Percentiles rank a stretch among this genome's conserved stretches.
Conservation (phyloP, 2,888 invertebrate genomes). For the Mamestra brassicae region DNA sequence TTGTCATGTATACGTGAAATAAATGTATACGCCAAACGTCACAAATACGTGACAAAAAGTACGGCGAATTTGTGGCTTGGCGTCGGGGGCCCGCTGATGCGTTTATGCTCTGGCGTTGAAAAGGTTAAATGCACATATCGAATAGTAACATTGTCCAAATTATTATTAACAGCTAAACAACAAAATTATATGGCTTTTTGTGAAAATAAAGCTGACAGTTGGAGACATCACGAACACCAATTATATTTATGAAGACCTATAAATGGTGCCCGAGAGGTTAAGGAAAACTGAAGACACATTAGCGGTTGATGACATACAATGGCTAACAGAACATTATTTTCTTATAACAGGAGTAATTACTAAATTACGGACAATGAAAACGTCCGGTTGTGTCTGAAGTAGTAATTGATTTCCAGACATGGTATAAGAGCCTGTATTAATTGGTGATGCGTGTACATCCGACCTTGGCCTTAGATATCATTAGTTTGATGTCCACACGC, state of each 20-base stretch:
- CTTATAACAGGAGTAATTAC: slow-evolving; percentile 54
- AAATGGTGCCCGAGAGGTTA: not conserved
- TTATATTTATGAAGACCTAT: slow-evolving; percentile 27
- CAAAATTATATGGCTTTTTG: not conserved
- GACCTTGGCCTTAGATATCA: slow-evolving; percentile 81
- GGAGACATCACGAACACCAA: not conserved
- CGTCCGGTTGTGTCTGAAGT: slow-evolving; percentile 67
- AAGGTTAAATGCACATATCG: too few relatives aligned
- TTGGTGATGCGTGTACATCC: slow-evolving; percentile 78
- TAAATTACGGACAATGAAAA: slow-evolving; percentile 63
- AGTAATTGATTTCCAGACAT: slow-evolving; percentile 73
- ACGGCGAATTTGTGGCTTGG: too few relatives aligned
- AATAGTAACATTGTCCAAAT: too few relatives aligned
- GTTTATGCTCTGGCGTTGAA: too few relatives aligned
- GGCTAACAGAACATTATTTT: slow-evolving; percentile 38
- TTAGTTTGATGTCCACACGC: slow-evolving; percentile 65
- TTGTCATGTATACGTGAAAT: too few relatives aligned
- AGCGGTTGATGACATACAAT: slow-evolving; percentile 23
- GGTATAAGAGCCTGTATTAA: slow-evolving; percentile 71
- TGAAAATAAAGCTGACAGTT: slow-evolving; percentile 3
- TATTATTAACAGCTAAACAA: not conserved
- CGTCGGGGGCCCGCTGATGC: too few relatives aligned
- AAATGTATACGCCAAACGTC: too few relatives aligned
- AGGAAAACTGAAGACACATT: slow-evolving; percentile 23
- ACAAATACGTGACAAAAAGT: too few relatives aligned